phyloP scores from a whole-genome alignment of 1,140 invertebrate genomes.

The Drosophila sucinea region DNA sequence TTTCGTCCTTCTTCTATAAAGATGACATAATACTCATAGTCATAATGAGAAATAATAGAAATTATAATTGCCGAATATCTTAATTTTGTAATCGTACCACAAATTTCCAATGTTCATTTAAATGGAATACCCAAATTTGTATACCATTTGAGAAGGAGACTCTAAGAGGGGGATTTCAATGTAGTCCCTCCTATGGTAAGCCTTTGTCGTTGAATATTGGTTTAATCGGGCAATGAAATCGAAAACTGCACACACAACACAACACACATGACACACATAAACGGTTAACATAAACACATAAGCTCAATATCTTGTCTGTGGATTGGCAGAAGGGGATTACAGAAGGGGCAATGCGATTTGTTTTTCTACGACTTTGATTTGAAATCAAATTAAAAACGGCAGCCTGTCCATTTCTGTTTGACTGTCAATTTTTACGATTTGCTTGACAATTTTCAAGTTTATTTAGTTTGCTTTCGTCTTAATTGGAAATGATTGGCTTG shows the following conservation, averaged over 20 bases:
- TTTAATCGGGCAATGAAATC: constrained; percentile 73
- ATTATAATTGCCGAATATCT: too few relatives aligned
- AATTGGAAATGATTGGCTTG: constrained; percentile 56
- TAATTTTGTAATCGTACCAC: too few relatives aligned
- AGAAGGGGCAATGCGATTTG: constrained; percentile 33
- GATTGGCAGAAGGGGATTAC: not conserved
- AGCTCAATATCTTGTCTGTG: constrained; percentile 2
- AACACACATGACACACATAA: constrained; percentile 27
- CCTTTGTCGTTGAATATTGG: constrained; percentile 17
- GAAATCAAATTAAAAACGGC: constrained; percentile 75
- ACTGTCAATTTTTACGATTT: constrained; percentile 61
- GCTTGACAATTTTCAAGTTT: constrained; percentile 63
- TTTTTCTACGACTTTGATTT: constrained; percentile 33
- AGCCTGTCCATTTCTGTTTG: constrained; percentile 46
- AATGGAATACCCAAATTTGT: too few relatives aligned
- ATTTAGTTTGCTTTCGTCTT: constrained; percentile 53
- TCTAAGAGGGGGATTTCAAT: not conserved
- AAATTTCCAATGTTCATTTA: too few relatives aligned
- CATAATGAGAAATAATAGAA: too few relatives aligned
- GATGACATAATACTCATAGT: too few relatives aligned
- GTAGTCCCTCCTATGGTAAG: not conserved
- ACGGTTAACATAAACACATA: constrained; percentile 17
- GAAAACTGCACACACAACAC: constrained; percentile 38
- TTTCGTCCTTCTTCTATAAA: too few relatives aligned
- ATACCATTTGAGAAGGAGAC: too few relatives aligned